These are phyloP conservation scores for Plutomurus gul DNA, from an alignment of 1,140 invertebrate genomes.

Conservation along the genomic window DNA sequence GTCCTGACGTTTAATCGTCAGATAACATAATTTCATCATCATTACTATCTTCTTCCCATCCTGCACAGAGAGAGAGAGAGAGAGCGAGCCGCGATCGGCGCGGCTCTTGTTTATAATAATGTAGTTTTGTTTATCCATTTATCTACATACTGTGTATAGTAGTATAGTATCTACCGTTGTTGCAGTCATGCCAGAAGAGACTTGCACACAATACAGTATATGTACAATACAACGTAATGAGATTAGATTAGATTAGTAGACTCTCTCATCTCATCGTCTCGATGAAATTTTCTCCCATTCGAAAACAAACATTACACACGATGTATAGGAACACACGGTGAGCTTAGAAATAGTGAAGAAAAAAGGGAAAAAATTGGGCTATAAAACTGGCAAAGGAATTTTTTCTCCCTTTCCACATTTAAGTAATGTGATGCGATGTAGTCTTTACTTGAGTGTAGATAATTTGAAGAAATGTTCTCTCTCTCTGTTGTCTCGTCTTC, in stretches of 20 bases:
- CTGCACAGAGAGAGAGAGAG: too few species aligned
- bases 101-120: not conserved
- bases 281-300: not conserved
- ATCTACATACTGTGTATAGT: not conserved
- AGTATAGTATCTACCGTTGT: not conserved
- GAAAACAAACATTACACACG: not conserved
- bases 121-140: not conserved
- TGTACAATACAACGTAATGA: not conserved
- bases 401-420: conserved; percentile 7
- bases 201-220: not conserved
- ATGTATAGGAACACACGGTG: not conserved
- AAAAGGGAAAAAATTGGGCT: conserved; percentile 33
- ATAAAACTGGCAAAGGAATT: conserved; percentile 26
- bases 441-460: not conserved
- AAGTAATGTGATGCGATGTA: not conserved
- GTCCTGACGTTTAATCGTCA: conserved; percentile 39
- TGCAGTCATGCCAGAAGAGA: too few species aligned
- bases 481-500: not conserved
- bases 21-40: conserved; percentile 44
- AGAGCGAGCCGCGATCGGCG: too few species aligned
- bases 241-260: not conserved
- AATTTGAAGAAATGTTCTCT: conserved; percentile 21
- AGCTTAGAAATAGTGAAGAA: not conserved
- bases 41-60: not conserved
- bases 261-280: not conserved